phyloP scores from a whole-genome alignment of 1,140 invertebrate genomes.

The Musca domestica region DNA sequence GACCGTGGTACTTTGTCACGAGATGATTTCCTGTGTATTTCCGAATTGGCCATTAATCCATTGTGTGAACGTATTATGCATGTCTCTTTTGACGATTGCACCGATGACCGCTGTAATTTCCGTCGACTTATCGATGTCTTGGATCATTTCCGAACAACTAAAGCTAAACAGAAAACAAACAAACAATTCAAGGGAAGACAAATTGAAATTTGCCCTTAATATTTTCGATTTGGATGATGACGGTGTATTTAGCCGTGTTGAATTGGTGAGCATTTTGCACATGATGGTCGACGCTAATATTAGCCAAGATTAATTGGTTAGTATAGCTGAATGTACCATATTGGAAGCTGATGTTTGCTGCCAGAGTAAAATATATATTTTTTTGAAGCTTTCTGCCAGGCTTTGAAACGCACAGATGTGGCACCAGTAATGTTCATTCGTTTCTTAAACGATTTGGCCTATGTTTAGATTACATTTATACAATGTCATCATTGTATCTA shows the following conservation, averaged over 20 bases:
- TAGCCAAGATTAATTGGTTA: slow-evolving; percentile 89
- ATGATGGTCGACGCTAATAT: slow-evolving; percentile 99
- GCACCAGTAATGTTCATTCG: slow-evolving; percentile 99
- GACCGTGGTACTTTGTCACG: slow-evolving; percentile 91
- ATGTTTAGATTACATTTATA: too few relatives aligned
- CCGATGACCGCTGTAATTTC: slow-evolving; percentile 93
- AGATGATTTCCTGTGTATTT: slow-evolving; percentile 96
- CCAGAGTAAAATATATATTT: slow-evolving; percentile 96
- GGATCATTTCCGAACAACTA: slow-evolving; percentile 92
- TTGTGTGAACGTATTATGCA: slow-evolving; percentile 97
- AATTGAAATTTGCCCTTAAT: slow-evolving; percentile 97
- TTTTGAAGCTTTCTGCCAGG: slow-evolving; percentile 96
- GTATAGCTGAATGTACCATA: slow-evolving; percentile 97
- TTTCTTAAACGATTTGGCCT: slow-evolving; percentile 81
- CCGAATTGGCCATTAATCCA: slow-evolving; percentile 92
- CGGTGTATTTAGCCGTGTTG: slow-evolving; percentile 94
- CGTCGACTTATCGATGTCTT: slow-evolving; percentile 96
- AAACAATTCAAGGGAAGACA: slow-evolving; percentile 93
- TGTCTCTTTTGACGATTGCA: slow-evolving; percentile 87
- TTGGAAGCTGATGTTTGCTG: slow-evolving; percentile 88
- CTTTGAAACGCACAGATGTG: slow-evolving; percentile 92
- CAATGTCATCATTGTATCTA: too few relatives aligned
- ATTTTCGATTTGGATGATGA: slow-evolving; percentile 99
- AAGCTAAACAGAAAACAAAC: slow-evolving; percentile 84
- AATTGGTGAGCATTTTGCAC: slow-evolving; percentile 92